Base-by-base conservation (phyloP, 2,797 vertebrate species). In the Sebastes paucispinis region DNA sequence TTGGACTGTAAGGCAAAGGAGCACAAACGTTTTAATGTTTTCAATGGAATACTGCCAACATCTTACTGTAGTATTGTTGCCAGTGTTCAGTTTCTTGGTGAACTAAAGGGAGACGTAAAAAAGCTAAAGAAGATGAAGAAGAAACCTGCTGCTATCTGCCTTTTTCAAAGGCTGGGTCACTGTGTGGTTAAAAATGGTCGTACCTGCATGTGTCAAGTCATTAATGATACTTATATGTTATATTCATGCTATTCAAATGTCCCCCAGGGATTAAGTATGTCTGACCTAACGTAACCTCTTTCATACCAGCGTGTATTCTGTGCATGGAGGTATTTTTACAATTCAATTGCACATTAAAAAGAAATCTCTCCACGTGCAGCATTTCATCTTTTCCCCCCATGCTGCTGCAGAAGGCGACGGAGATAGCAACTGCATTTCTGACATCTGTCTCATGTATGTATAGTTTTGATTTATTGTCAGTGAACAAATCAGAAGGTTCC, bases 391-490 rank as follows among this genome's bases (percentile, higher is more conserved):
- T 69, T 80, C 55, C 64, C 75, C 72, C 20, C 63, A 70, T 13
- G 11, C 69, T 58, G 72, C 2, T 4, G 52, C 83, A 86, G 36
- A 60, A 75, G 13, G 66, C 67, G 22, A 27, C 0, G 2, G 34
- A 64, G 69, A 72, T 59, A 69, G 75, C 64, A 57, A 50, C 16
- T 65, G 71, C 20, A 47, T 79, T 79, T 77, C n/a, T 73, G 34
- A 83, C 3, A 27, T 70, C 9, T 18, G n/a, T 18, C 18, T 4
- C 29, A 31, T 73, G 29, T 72, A 32, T 72, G 22, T 6, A 43
- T 22, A n/a, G 34, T 52, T 75, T 24, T 68, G 68, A 83, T 73
- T 55, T 55, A 52, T 75, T 58, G 73, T 66, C 83, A 55, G 25
- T 1, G 25, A 83, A 65, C 69, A 73, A 71, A 54, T 55, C 54